A percentile compares a stretch with the other conserved stretches of the same genome.
phyloP scores from a whole-genome alignment of 2,113 vertebrate species.

The Syrmaticus mikado region DNA sequence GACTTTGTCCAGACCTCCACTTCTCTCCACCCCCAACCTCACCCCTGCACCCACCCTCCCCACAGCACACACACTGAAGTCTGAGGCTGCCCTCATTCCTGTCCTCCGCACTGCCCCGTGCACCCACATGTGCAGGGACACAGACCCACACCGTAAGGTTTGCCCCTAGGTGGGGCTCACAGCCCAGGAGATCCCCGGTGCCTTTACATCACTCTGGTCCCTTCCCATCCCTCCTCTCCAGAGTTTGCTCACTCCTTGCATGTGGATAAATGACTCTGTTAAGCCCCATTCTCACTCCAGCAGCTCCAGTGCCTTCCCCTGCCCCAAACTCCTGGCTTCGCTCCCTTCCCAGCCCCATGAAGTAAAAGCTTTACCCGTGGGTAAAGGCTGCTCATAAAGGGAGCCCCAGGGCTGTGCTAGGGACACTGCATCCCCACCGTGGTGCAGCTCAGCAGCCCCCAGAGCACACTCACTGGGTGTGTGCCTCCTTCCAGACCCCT shows the following conservation, averaged over 20 bases:
- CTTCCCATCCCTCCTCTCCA: neutral
- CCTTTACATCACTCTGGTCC: neutral
- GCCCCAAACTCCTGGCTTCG: neutral
- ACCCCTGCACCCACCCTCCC: neutral
- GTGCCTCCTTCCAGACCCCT: neutral
- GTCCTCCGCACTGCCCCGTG: neutral
- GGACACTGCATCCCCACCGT: neutral
- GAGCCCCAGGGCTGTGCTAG: neutral
- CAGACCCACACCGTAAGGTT: no score
- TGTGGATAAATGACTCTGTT: neutral
- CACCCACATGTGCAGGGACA: no score
- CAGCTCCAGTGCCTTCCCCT: neutral
- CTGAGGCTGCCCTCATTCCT: neutral
- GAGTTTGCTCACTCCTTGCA: neutral
- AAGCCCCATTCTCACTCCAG: neutral
- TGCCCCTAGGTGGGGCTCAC: no score
- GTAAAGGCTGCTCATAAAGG: neutral
- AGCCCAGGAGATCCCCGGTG: neutral
- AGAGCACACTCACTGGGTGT: accelerated
- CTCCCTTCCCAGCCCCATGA: neutral
- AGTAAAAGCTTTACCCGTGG: no score
- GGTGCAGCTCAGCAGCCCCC: neutral
- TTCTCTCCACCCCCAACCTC: neutral
- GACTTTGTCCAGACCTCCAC: neutral
- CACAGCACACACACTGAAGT: accelerated